Evolutionary conservation across 2,888 invertebrate genomes (phyloP).

Genomic region (Lypha dubia): DNA sequence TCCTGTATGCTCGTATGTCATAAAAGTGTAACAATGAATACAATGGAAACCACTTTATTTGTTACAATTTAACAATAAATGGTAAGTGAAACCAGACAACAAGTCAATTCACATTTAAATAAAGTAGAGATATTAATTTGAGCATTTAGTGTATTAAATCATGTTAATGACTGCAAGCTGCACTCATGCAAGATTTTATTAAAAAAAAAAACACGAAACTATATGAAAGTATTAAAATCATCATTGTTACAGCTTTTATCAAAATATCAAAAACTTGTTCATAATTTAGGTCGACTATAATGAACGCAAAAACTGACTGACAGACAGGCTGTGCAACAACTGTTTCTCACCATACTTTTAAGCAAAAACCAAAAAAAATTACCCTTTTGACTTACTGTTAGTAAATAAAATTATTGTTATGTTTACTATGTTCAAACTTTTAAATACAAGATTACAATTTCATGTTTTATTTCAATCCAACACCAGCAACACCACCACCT

Average conservation of each 20-base stretch:
- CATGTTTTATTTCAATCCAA: neutral
- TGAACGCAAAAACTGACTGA: neutral
- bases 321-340: neutral
- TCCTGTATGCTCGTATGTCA: conserved; percentile 16
- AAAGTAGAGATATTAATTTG: conserved; percentile 9
- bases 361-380: neutral
- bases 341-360: neutral
- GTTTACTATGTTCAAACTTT: neutral
- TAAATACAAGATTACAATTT: conserved; percentile 5
- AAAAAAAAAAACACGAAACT: too few species aligned
- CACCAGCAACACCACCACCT: too few species aligned
- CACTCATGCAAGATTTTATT: conserved; percentile 30
- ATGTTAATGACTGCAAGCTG: conserved; percentile 24
- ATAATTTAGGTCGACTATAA: neutral
- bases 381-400: neutral
- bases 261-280: neutral
- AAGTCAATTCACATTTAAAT: conserved; percentile 18
- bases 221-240: too few species aligned
- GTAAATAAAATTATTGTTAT: neutral
- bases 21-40: neutral
- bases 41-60: conserved; percentile 1
- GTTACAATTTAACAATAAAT: conserved; percentile 16
- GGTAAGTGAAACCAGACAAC: conserved; percentile 52
- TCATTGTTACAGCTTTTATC: neutral
- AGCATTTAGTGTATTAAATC: conserved; percentile 30